Evolutionary conservation across 2,888 invertebrate genomes (phyloP).

Genomic region (Osmoderma eremita): DNA sequence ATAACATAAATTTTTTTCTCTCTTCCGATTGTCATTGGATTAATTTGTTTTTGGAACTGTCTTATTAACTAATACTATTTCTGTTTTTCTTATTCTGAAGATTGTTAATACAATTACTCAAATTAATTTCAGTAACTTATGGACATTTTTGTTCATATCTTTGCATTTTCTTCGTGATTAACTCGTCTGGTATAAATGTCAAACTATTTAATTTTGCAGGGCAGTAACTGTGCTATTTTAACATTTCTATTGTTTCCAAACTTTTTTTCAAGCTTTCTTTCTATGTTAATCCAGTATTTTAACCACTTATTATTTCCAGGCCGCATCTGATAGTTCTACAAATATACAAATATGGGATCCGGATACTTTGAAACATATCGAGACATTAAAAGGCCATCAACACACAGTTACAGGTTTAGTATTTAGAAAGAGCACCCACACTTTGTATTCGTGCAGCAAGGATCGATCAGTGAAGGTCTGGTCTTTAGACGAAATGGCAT

Average conservation of each 20-base stretch:
- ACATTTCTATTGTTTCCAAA: too few species aligned
- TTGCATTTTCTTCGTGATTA: too few species aligned
- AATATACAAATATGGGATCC: conserved; percentile 88
- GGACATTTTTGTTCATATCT: too few species aligned
- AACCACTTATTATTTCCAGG: conserved; percentile 60
- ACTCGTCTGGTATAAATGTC: too few species aligned
- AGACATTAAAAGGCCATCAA: conserved; percentile 84
- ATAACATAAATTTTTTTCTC: background rate
- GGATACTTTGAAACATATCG: conserved; percentile 76
- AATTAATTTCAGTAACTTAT: too few species aligned
- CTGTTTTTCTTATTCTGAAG: too few species aligned
- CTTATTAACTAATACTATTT: too few species aligned
- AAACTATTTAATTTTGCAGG: too few species aligned
- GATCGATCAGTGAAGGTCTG: conserved; percentile 91
- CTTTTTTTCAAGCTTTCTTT: background rate
- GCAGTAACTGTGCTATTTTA: too few species aligned
- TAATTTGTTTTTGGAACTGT: too few species aligned
- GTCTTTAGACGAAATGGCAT: conserved; percentile 96
- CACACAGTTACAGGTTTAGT: conserved; percentile 79
- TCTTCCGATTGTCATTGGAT: too few species aligned
- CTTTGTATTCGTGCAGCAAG: conserved; percentile 81
- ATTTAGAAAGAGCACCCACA: conserved; percentile 87
- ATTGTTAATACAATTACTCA: too few species aligned
- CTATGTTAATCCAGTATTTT: background rate
- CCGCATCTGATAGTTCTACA: conserved; percentile 74